Evolutionary conservation across 2,888 invertebrate species (phyloP).

Genomic region (Disparrhopalites patrizii): DNA sequence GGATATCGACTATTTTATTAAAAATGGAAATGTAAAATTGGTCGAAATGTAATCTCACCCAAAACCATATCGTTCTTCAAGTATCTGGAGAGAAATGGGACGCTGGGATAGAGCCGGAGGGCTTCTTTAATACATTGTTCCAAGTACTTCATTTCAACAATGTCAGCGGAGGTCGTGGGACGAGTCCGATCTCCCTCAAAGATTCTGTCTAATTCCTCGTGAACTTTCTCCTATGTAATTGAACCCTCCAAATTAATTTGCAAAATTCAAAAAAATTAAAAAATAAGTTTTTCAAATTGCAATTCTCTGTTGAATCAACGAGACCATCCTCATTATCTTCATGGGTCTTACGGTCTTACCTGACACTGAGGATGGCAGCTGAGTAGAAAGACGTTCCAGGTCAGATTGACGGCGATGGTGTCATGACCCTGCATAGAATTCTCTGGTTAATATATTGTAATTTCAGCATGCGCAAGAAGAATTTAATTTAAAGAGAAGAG

Average conservation of each 20-base stretch:
- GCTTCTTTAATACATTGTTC: constrained; percentile 53
- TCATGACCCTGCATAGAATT: constrained; percentile 37
- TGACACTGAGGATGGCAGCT: constrained; percentile 35
- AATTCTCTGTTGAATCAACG: too few species aligned
- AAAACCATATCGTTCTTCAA: constrained; percentile 49
- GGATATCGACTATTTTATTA: too few species aligned
- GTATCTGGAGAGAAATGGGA: constrained; percentile 51
- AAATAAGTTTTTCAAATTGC: too few species aligned
- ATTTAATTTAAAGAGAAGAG: too few species aligned
- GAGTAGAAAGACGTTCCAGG: constrained; percentile 39
- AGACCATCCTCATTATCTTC: too few species aligned
- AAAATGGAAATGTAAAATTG: too few species aligned
- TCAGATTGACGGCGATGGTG: constrained; percentile 33
- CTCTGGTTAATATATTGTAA: too few species aligned
- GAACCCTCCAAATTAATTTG: too few species aligned
- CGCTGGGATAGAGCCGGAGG: constrained; percentile 52
- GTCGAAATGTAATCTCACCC: too few species aligned
- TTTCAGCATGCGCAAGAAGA: too few species aligned
- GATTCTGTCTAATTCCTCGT: constrained; percentile 51
- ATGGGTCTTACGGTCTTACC: too few species aligned
- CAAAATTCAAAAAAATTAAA: too few species aligned
- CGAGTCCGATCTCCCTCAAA: constrained; percentile 52
- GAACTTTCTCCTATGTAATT: constrained; percentile 51
- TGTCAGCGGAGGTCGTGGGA: constrained; percentile 53
- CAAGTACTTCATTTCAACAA: constrained; percentile 51